Evolutionary conservation across 2,797 vertebrate genomes (phyloP).

Genomic region (Cottoperca gobio): DNA sequence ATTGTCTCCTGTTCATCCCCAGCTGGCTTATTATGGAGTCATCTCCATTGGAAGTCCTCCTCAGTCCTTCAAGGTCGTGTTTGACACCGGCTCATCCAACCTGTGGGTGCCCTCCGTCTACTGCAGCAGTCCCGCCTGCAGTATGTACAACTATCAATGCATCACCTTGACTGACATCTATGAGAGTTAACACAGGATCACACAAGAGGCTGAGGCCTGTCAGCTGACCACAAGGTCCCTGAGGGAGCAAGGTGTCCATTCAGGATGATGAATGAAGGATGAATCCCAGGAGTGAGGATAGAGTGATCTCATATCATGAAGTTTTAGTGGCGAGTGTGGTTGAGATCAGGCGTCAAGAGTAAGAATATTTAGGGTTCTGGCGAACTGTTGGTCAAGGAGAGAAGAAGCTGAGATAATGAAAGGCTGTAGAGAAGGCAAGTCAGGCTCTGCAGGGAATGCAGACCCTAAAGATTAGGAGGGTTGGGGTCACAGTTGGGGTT

Average conservation of each 20-base stretch:
- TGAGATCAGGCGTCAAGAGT: too few species aligned
- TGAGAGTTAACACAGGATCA: not conserved
- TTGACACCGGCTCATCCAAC: conserved; percentile 69
- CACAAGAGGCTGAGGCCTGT: not conserved
- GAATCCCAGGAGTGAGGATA: not conserved
- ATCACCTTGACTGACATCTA: not conserved
- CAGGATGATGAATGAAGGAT: not conserved
- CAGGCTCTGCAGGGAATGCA: too few species aligned
- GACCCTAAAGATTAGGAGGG: not conserved
- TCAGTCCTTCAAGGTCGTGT: conserved; percentile 73
- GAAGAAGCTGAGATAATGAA: not conserved
- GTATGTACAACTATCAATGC: conserved; percentile 40
- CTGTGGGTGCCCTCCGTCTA: conserved; percentile 73
- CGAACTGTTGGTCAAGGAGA: not conserved
- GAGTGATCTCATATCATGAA: not conserved
- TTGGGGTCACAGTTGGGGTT: not conserved
- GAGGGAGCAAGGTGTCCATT: not conserved
- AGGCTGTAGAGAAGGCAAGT: too few species aligned
- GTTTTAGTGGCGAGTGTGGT: not conserved
- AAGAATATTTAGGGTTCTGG: not conserved
- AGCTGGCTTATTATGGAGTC: conserved; percentile 70
- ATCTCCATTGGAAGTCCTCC: conserved; percentile 71
- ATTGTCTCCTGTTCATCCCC: conserved; percentile 13
- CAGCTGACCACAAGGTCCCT: not conserved
- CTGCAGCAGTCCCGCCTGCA: conserved; percentile 64